Evolutionary conservation across 2,888 invertebrate genomes (phyloP).

Genomic region (Xestia rhomboidea): DNA sequence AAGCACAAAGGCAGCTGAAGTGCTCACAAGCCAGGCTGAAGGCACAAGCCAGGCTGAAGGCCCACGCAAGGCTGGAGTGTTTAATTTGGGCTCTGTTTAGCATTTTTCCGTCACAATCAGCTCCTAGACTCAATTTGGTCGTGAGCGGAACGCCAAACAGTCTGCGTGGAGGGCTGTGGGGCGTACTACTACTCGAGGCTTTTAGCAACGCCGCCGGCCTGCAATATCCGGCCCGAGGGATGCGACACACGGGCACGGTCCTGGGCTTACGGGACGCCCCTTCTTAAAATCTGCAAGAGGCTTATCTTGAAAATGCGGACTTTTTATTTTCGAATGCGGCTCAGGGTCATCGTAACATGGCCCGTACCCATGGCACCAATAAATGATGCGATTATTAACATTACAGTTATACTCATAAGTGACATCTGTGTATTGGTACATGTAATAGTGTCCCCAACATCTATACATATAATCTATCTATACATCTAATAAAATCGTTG

Average conservation of each 20-base stretch:
- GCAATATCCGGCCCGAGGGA: constrained; percentile 65
- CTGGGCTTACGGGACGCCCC: constrained; percentile 13
- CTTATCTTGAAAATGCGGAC: neutral
- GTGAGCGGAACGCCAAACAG: constrained; percentile 69
- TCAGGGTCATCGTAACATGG: neutral
- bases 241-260: constrained; percentile 37
- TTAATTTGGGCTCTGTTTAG: constrained; percentile 69
- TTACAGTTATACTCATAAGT: neutral
- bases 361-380: neutral
- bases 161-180: constrained; percentile 15
- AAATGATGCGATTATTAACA: neutral
- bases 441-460: neutral
- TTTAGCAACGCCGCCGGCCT: constrained; percentile 52
- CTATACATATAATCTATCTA: too few species aligned
- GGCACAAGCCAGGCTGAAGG: constrained; percentile 36
- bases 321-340: neutral
- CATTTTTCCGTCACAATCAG: constrained; percentile 70
- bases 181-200: constrained; percentile 45
- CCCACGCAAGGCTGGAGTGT: constrained; percentile 44
- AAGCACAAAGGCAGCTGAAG: constrained; percentile 53
- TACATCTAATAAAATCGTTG: too few species aligned
- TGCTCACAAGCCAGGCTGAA: constrained; percentile 44
- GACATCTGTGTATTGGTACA: neutral
- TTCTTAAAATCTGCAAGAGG: neutral
- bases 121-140: constrained; percentile 69